Conservation (phyloP, 2,113 vertebrate species). For the Pelecanoides urinatrix region DNA sequence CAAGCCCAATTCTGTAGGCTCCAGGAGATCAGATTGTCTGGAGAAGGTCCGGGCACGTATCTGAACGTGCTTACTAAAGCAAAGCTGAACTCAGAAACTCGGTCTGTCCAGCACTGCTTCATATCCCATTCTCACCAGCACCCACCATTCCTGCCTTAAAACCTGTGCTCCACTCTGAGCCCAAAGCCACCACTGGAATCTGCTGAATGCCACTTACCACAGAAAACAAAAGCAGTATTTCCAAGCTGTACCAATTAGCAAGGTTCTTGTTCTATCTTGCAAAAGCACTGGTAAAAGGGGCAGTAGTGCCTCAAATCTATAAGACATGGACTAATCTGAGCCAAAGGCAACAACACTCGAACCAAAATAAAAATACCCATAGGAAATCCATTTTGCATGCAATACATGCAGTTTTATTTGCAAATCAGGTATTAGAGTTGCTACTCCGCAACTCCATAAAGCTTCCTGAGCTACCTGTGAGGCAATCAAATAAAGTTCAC, state of each 20-base stretch:
- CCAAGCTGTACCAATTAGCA: background rate
- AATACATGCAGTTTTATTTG: background rate
- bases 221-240: background rate
- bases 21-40: conserved; percentile 58
- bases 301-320: background rate
- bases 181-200: background rate
- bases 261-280: background rate
- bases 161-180: background rate
- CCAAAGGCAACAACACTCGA: background rate
- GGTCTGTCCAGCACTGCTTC: background rate
- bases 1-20: conserved; percentile 56
- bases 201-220: background rate
- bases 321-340: background rate
- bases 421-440: background rate
- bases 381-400: background rate
- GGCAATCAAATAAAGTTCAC: background rate
- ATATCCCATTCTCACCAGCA: background rate
- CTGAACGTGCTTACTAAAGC: background rate
- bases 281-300: background rate
- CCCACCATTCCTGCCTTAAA: background rate
- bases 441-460: background rate
- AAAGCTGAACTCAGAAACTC: background rate
- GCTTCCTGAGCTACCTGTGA: background rate
- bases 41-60: conserved; percentile 39
- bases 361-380: background rate